These are phyloP conservation scores for Andricus curvator DNA, from an alignment of 2,888 invertebrate genomes.

Conservation along the genomic window DNA sequence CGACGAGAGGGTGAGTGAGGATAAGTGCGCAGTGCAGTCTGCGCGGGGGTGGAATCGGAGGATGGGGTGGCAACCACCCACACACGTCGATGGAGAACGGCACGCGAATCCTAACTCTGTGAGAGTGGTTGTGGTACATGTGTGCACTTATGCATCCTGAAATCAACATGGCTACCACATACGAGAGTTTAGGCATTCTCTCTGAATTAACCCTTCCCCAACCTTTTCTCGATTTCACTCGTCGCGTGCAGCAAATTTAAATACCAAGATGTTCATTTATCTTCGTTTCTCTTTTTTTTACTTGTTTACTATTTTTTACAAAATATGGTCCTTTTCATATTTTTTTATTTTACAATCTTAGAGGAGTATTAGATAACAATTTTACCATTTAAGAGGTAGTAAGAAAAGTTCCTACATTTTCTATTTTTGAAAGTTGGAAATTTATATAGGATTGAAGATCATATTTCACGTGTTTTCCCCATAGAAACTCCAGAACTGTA, in stretches of 20 bases:
- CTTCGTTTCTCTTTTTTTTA: neutral
- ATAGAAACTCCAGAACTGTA: neutral
- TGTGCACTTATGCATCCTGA: constrained; percentile 48
- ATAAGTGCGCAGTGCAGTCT: constrained; percentile 75
- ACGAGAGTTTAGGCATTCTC: constrained; percentile 47
- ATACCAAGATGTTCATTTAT: neutral
- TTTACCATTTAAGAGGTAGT: too few species aligned
- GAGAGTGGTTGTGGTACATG: neutral
- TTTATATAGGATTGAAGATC: neutral
- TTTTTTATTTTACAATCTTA: too few species aligned
- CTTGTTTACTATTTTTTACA: neutral
- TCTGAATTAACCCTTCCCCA: neutral
- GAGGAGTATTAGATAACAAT: too few species aligned
- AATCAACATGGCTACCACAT: constrained; percentile 66
- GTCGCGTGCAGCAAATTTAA: neutral
- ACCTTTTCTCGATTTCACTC: neutral
- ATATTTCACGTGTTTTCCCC: neutral
- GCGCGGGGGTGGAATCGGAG: constrained; percentile 63
- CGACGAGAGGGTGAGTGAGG: constrained; percentile 57
- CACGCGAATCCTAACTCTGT: constrained; percentile 16
- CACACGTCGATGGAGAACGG: constrained; percentile 48
- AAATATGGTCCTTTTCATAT: neutral
- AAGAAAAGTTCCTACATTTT: neutral
- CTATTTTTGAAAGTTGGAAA: neutral
- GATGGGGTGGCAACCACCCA: constrained; percentile 56